Base-by-base conservation (phyloP, 2,113 vertebrate species). In the Ceuthmochares aereus region DNA sequence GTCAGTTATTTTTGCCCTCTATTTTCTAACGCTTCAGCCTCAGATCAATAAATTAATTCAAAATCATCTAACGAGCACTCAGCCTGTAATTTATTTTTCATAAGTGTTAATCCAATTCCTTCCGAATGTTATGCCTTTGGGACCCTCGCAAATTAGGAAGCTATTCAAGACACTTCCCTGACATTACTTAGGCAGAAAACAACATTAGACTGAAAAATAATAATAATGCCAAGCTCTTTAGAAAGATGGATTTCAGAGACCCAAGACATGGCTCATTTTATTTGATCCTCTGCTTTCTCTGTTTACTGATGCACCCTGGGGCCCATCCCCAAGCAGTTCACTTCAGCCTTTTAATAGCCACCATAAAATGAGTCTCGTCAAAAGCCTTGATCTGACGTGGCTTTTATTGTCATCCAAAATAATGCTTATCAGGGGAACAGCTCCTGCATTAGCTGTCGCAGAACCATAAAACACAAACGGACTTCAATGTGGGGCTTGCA, bases 51-150 rank as follows among this genome's bases (percentile, higher is more conserved):
- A 76, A 90, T 89, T 79, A 79, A 92, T 90, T 76, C 86, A 56
- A 76, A 87, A 52, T 30, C 68, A 72, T 25, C 73, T 92, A 87
- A 95, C 3, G 17, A 94, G 86, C 86, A 47, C 89, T 90, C 89
- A 92, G 89, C 63, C 82, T 43, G 56, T 72, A 84, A 94, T 90
- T 92, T 70, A 45, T 84, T 92, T 83, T 72, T 76, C 82, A 8
- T 43, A 59, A 70, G 62, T 34, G 82, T 84, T 89, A 94, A 95
- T 90, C 89, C 78, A 58, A 76, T 90, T 90, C 92, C 73, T 92
- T 62, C 82, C 30, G 1, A 75, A 84, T 1, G 19, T 16, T 6
- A 9, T 67, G 52, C 92, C 82, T 43, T 63, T 52, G 92, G 86
- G 89, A 94, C 54, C 59, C 69, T 73, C 12, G 1, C 49, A 70